phyloP scores from a whole-genome alignment of 2,888 invertebrate genomes.

The Eurytoma adleriae region DNA sequence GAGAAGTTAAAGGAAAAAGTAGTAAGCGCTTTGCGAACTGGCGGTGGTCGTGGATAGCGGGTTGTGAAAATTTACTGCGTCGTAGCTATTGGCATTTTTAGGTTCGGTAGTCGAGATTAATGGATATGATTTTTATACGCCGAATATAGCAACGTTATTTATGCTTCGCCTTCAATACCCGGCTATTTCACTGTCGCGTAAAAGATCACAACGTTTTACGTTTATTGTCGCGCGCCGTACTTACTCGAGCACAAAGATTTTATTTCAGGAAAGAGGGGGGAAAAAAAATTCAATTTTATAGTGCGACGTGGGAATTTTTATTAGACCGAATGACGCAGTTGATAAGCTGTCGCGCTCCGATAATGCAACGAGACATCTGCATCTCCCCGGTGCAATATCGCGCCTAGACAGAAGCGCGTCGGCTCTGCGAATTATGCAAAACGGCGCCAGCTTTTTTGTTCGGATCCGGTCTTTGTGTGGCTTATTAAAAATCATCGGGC shows the following conservation, averaged over 20 bases:
- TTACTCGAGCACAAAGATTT: too few relatives aligned
- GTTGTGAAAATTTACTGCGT: slow-evolving; percentile 8
- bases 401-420: not conserved
- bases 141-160: not conserved
- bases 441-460: not conserved
- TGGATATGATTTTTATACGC: slow-evolving; percentile 18
- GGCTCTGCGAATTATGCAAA: not conserved
- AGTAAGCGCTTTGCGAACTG: not conserved
- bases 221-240: too few relatives aligned
- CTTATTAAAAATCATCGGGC: too few relatives aligned
- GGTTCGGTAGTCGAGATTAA: slow-evolving; percentile 7
- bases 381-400: not conserved
- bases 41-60: slow-evolving; percentile 1
- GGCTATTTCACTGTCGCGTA: not conserved
- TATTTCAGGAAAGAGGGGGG: not conserved
- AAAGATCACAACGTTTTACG: not conserved
- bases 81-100: slow-evolving; percentile 17
- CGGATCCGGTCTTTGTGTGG: too few relatives aligned
- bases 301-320: not conserved
- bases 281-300: not conserved
- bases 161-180: slow-evolving; percentile 3
- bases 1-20: not conserved
- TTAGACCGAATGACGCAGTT: not conserved
- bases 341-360: not conserved
- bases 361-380: not conserved